Evolutionary conservation across 2,888 invertebrate genomes (phyloP).

Genomic region (Norana najaformis): DNA sequence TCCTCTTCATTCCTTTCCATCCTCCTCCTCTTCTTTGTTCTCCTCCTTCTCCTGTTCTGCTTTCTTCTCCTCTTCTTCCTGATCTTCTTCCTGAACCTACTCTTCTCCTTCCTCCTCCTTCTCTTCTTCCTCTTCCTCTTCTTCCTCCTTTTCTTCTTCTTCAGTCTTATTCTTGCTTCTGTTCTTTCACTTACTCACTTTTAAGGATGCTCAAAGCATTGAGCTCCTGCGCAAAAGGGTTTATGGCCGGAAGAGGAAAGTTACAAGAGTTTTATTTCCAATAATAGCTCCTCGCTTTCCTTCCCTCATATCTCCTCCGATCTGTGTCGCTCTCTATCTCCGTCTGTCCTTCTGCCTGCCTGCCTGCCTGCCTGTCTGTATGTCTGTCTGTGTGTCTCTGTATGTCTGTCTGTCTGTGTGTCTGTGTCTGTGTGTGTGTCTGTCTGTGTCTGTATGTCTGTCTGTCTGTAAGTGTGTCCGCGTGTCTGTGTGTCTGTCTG

Average conservation of each 20-base stretch:
- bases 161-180: background rate
- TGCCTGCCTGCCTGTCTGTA: background rate
- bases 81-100: background rate
- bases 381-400: background rate
- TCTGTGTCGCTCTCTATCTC: background rate
- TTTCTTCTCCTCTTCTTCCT: background rate
- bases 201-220: background rate
- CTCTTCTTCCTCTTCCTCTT: constrained; percentile 10
- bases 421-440: background rate
- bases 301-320: background rate
- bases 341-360: background rate
- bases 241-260: background rate
- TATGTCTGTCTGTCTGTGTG: too few relatives aligned
- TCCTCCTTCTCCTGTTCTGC: constrained; percentile 2
- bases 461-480: background rate
- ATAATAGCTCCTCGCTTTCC: background rate
- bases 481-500: background rate
- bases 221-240: background rate
- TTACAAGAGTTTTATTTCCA: background rate
- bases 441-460: background rate
- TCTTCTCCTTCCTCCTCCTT: background rate
- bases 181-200: too few relatives aligned
- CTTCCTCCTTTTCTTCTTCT: background rate
- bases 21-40: background rate
- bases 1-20: background rate